Base-by-base conservation (phyloP, 2,113 vertebrate species). In the Sylvietta virens region DNA sequence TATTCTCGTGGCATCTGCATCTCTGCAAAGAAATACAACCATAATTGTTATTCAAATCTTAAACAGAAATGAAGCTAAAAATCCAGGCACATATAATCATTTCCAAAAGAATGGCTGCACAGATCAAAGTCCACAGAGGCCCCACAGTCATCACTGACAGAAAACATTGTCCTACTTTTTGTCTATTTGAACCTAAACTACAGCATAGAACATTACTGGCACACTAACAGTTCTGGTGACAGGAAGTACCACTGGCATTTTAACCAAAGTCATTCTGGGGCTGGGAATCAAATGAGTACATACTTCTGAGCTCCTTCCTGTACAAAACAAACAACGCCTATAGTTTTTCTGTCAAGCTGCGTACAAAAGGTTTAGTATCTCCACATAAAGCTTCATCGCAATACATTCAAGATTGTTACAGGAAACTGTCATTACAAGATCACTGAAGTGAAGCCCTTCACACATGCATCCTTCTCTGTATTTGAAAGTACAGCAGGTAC, bases 1-100 rank as follows among this genome's bases (percentile, higher is more conserved):
- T 97, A 99, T 99, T 97, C 99, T 98, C 2, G 99, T 99, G 88
- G 99, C 99, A 98, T 98, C 99, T 85, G 99, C 99, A 98, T 99
- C 99, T 98, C 99, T 99, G 97, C 66, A 96, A 98, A 96, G 82
- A 37, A 87, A 94, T 51, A 93, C 76, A 97, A 81, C 40, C n/a
- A 86, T 37, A 89, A n/a, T 62, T 54, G 81, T 26, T 47, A 82
- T 44, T 50, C 65, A 95, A 88, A 72, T 4, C 4, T 27, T 28
- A 48, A 69, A n/a, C 8, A 42, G 33, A 93, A 88, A 80, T 5
- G 1, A 90, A 77, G 22, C 17, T 50, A 76, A 87, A 87, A 80
- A 85, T 54, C 13, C 42, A 72, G 42, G 19, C 58, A 86, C 8
- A 16, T 7, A 27, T 31, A 64, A 4, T 27, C 12, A 58, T 69